These are phyloP conservation scores for Paratrypauchen microcephalus DNA, from an alignment of 2,797 vertebrate genomes.

Conservation along the genomic window DNA sequence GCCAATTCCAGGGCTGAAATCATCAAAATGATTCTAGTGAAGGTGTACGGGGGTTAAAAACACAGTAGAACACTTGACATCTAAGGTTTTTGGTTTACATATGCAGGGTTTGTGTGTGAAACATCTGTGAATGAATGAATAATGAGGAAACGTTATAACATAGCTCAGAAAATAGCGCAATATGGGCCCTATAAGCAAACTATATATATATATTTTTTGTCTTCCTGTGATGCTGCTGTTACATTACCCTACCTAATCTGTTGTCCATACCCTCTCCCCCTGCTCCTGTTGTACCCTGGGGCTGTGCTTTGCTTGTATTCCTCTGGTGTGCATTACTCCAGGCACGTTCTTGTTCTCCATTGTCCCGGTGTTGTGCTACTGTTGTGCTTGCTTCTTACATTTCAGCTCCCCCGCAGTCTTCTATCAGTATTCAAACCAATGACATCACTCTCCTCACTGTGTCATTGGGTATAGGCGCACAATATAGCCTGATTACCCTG, in stretches of 20 bases:
- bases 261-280: neutral
- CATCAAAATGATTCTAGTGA: no score
- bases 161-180: no score
- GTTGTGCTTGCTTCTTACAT: constrained; percentile 10
- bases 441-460: constrained; percentile 62
- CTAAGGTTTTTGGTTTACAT: no score
- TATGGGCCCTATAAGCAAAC: no score
- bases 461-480: constrained; percentile 50
- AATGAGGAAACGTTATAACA: no score
- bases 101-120: no score
- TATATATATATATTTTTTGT: neutral
- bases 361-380: constrained; percentile 8
- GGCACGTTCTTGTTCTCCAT: constrained; percentile 1
- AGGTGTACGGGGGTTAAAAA: no score
- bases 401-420: constrained; percentile 15
- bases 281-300: neutral
- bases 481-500: constrained; percentile 66
- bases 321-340: neutral
- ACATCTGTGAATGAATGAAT: no score
- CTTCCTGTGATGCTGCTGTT: neutral
- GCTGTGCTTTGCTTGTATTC: neutral
- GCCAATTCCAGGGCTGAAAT: no score
- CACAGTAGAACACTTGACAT: no score
- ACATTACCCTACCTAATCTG: neutral
- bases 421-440: constrained; percentile 41